Evolutionary conservation across 2,113 vertebrate species (phyloP).

Genomic region (Bucco capensis): DNA sequence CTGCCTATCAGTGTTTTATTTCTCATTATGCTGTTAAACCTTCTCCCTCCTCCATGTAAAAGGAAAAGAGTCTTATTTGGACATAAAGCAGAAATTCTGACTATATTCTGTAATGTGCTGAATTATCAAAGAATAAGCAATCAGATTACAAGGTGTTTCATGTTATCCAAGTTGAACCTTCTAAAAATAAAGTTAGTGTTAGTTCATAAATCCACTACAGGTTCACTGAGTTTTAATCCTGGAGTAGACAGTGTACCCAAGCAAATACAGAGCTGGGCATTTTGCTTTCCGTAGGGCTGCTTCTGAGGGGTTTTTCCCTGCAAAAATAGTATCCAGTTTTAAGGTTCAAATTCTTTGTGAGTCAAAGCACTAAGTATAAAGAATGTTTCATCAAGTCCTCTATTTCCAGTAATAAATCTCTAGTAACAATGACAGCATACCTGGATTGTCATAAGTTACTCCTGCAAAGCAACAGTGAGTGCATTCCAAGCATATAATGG

Average conservation of each 20-base stretch:
- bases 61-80: neutral
- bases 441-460: neutral
- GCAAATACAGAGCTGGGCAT: neutral
- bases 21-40: neutral
- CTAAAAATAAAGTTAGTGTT: neutral
- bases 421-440: neutral
- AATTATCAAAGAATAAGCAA: neutral
- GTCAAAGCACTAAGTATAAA: neutral
- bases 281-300: neutral
- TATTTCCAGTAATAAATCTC: neutral
- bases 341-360: neutral
- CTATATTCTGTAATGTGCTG: neutral
- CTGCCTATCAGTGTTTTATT: slow-evolving; percentile 1
- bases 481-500: neutral
- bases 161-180: neutral
- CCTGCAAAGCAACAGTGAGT: neutral
- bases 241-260: neutral
- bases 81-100: neutral
- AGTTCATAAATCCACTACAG: neutral
- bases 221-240: neutral
- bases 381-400: neutral
- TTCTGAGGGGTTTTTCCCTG: neutral
- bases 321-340: neutral
- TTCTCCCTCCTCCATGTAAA: neutral
- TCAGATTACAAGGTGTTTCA: neutral